Evolutionary conservation across 2,797 vertebrate genomes (phyloP).

Genomic region (Semaprochilodus insignis): DNA sequence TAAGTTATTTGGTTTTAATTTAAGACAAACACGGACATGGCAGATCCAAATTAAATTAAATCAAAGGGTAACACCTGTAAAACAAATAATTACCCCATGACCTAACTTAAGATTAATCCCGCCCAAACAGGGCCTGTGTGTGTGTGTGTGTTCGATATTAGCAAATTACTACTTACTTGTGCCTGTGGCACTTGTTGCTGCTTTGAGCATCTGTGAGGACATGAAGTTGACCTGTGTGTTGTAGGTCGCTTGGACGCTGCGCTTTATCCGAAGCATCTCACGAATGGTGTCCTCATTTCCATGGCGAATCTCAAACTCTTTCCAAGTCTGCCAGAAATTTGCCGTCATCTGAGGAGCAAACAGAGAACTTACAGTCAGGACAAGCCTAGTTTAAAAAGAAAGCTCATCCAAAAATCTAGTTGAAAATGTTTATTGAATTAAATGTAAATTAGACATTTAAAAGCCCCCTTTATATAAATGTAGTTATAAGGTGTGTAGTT

Average conservation of each 20-base stretch:
- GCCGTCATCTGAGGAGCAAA: conserved; percentile 81
- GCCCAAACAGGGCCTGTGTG: too few species aligned
- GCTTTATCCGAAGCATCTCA: conserved; percentile 93
- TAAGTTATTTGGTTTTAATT: too few species aligned
- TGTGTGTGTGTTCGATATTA: not conserved
- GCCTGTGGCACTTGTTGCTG: conserved; percentile 86
- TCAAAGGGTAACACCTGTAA: too few species aligned
- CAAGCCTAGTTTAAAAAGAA: not conserved
- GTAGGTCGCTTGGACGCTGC: conserved; percentile 95
- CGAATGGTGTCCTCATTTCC: conserved; percentile 96
- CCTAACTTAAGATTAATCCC: too few species aligned
- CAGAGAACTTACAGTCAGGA: not conserved
- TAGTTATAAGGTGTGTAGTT: too few species aligned
- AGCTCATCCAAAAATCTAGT: too few species aligned
- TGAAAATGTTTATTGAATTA: too few species aligned
- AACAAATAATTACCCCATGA: too few species aligned
- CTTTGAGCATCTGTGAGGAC: conserved; percentile 94
- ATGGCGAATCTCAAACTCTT: conserved; percentile 95
- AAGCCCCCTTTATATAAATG: too few species aligned
- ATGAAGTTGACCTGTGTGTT: conserved; percentile 98
- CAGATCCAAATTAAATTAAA: too few species aligned
- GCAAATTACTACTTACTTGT: conserved; percentile 74
- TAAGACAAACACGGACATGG: too few species aligned
- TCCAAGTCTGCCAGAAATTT: conserved; percentile 94
- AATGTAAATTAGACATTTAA: too few species aligned